Evolutionary conservation across 2,113 vertebrate genomes (phyloP).

Genomic region (Merops nubicus): DNA sequence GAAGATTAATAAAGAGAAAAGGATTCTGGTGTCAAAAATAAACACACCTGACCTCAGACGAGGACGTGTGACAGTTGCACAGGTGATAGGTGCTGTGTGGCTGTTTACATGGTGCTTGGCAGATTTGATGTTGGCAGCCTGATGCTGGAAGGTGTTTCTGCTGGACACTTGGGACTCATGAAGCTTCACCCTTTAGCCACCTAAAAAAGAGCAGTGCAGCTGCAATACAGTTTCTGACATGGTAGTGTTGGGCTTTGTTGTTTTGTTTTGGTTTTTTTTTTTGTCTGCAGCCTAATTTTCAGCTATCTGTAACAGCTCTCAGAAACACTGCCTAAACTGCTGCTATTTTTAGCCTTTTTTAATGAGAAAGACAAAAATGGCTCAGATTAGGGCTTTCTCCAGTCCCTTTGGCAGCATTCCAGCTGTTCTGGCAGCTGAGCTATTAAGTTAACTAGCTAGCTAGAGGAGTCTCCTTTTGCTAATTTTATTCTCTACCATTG

Average conservation of each 20-base stretch:
- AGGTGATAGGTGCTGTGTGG: neutral
- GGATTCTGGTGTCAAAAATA: neutral
- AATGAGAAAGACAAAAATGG: conserved; percentile 5
- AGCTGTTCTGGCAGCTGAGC: neutral
- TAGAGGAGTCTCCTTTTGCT: neutral
- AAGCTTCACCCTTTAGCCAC: neutral
- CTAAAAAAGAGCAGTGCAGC: neutral
- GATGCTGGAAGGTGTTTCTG: neutral
- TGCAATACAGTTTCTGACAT: neutral
- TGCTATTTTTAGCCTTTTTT: conserved; percentile 50
- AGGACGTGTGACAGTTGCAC: neutral
- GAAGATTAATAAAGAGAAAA: neutral
- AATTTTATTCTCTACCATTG: neutral
- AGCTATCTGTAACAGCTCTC: neutral
- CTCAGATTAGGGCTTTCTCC: neutral
- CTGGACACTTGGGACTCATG: neutral
- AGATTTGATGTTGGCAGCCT: neutral
- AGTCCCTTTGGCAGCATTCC: neutral
- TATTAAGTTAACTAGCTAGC: neutral
- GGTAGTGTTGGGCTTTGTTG: neutral
- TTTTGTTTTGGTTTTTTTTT: too few species aligned
- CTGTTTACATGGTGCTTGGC: neutral
- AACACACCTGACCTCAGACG: neutral
- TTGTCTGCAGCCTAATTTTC: neutral
- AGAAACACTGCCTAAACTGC: neutral